Evolutionary conservation across 2,113 vertebrate genomes (phyloP), one percentile per base, ranked within the genome.

Genomic region (Xiphophorus hellerii): DNA sequence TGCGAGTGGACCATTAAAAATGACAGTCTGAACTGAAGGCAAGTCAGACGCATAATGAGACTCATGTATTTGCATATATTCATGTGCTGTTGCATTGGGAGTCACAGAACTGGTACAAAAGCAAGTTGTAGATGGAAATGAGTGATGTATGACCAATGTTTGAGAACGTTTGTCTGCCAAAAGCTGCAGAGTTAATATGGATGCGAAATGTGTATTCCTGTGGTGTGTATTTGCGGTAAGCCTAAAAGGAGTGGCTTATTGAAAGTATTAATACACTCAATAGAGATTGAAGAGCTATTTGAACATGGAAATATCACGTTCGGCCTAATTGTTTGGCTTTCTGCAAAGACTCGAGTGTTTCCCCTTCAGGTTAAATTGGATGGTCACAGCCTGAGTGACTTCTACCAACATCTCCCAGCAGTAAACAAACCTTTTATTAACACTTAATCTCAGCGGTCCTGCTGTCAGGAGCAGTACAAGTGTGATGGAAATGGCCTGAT

Each of bases 21-120:
- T 84, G 87, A 83, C 85, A 82, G 77, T 83, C 75, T 82, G 75
- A 89, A 71, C 81, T 75, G 78, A 86, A 77, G 79, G 61, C 71
- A 66, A 79, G 81, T 80, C 84, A 83, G 48, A 80, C 39, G 65
- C 54, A 83, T 84, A 87, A 86, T 76, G 29, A 87, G 74, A 31
- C 74, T 69, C 28, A 9, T 44, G 64, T 0, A 89, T 91, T 86
- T 85, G 89, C 89, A 89, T 89, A 83, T 85, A 90, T 92, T 90
- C 86, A 90, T 88, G 81, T 73, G 1, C 70, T 84, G 86, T 69
- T 91, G 82, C 74, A 35, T 22, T 62, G 79, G 80, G 88, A 87
- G 35, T 79, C 54, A 75, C 83, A 54, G 66, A 76, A 85, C 48
- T 69, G 42, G 76, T 66, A 80, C 64, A 61, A 80, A 73, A 85